Conservation (phyloP, 2,888 invertebrate genomes). For the Ypsolopha sequella region DNA sequence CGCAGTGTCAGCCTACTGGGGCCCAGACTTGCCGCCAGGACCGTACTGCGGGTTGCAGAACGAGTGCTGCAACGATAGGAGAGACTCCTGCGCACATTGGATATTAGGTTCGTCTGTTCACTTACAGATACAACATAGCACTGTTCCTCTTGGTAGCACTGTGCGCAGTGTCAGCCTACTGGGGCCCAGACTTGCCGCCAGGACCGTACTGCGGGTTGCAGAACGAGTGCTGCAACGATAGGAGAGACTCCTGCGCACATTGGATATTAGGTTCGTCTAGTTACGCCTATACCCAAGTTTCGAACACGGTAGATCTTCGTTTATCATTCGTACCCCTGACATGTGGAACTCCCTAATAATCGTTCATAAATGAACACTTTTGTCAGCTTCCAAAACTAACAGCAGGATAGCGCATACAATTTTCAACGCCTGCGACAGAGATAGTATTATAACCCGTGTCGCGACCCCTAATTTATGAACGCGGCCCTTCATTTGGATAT, state of each 20-base stretch:
- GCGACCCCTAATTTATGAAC: no score
- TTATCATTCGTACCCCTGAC: no score
- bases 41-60: conserved; percentile 66
- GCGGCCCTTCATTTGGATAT: no score
- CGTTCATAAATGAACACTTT: no score
- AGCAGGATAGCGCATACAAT: no score
- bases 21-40: conserved; percentile 65
- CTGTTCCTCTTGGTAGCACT: not conserved
- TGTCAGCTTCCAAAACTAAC: no score
- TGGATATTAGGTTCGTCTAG: conserved; percentile 7
- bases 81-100: conserved; percentile 85
- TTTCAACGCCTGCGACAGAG: no score
- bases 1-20: conserved; percentile 30
- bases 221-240: conserved; percentile 76
- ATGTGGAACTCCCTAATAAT: no score
- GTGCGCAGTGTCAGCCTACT: conserved; percentile 26
- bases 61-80: conserved; percentile 80
- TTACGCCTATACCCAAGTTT: conserved; percentile 6
- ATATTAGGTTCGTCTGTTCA: conserved; percentile 73
- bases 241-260: conserved; percentile 85
- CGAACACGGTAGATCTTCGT: not conserved
- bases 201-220: conserved; percentile 70
- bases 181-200: conserved; percentile 58
- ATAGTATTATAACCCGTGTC: no score
- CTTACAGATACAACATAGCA: not conserved